Base-by-base conservation (phyloP, 2,888 invertebrate genomes). In the Cheilosia soror region DNA sequence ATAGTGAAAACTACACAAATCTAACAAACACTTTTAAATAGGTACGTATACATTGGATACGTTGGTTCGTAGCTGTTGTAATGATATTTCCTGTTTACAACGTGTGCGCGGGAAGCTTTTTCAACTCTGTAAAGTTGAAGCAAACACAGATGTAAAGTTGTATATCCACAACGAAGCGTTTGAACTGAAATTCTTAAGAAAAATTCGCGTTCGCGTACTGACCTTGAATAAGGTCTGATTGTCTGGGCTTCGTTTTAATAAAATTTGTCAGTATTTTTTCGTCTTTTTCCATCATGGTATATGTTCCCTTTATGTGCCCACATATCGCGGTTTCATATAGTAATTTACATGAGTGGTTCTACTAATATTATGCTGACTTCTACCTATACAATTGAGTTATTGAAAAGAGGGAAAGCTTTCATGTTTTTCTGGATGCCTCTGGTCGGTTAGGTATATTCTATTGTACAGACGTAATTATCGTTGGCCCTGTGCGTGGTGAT, bases 191-290 rank as follows among this genome's bases (percentile, higher is more conserved):
- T 78, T 83, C 49, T 68, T 55, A 68, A 72, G 69, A 72, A 75
- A 60, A 72, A 51, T 85, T 76, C 47, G 80, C 72, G 20, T 84
- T 31, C 49, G 71, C 60, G 55, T 77, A 65, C 76, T 81, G 84
- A 84, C 84, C 84, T 84, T 84, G 84, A 80, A 80, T 58, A 80
- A 84, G 84, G 80, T 80, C 80, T 84, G 55, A 60, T 75, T 79
- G 73, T 40, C 58, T 83, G 68, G 62, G 73, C 71, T 68, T 82
- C 58, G 55, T 49, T 72, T 62, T 72, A 63, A 68, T 44, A 49
- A 51, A 51, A 37, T 5, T 15, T 73, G 5, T 42, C 7, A n/a
- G 33, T 33, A 13, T 15, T 25, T 11, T 42, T 44, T 37, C 25
- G n/a, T 11, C 44, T 20, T 53, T 44, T 29, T 47, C 9, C 15